Evolutionary conservation across 2,797 vertebrate genomes (phyloP), one percentile per base, ranked within the genome.

Genomic region (Percopsis omiscomaycus): DNA sequence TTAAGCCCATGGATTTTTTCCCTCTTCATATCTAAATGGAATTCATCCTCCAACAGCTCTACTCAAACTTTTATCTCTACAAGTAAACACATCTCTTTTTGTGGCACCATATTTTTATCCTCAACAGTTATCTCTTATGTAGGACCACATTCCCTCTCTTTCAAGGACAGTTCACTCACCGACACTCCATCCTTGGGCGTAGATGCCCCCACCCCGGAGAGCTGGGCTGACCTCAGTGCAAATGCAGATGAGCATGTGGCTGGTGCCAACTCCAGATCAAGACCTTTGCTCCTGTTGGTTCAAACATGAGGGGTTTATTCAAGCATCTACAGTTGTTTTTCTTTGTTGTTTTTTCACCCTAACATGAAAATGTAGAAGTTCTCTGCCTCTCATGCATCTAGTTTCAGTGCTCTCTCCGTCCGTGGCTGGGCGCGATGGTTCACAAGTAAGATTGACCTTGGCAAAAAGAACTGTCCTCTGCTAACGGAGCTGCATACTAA

Each of bases 171-270:
- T 58, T 60, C 30, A 6, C 59, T 84, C 81, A 69, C 81, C 75
- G 71, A 14, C 8, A 8, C 56, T 74, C 77, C 70, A 81, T 84
- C 84, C 78, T 82, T 72, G 63, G 73, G 75, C 10, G 15, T 57
- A 59, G 67, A 61, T 68, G 55, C 55, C 27, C 45, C 30, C 69
- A 65, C 74, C 60, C 59, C 1, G 32, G 70, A 11, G 69, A 81
- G 79, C 22, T 8, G 55, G 16, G 64, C 81, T 85, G 89, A 89
- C 88, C 89, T 86, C 81, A 61, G 80, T 82, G 77, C 74, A 78
- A 85, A 88, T 90, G 86, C 81, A 87, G 80, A 90, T 87, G 86
- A 85, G 80, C 75, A 66, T 67, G 79, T 82, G 79, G 73, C 52
- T 3, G 13, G 71, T 71, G 82, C 86, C 84, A 86, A 67, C 55